Evolutionary conservation across 2,888 invertebrate genomes (phyloP), one percentile per base, ranked within the genome.

Genomic region (Serripes groenlandicus): DNA sequence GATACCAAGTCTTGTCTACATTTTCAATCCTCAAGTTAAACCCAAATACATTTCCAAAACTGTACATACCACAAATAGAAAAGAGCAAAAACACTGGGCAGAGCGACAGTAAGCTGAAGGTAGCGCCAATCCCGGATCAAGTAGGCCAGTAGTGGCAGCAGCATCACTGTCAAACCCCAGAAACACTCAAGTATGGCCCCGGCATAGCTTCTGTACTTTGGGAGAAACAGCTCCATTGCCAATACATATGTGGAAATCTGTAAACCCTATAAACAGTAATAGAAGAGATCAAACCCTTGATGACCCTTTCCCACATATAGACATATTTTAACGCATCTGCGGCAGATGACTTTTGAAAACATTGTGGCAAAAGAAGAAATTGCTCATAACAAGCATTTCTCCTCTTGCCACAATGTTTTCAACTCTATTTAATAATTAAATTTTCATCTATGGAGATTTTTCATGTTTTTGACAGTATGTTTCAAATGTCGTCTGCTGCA

Each of bases 201-300:
- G 0, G 95, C 95, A 72, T 94, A 90, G 11, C 95, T 95, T 15
- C 96, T 94, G 70, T 93, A 93, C 64, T 93, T 94, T 15, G 94
- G 93, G 1, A 95, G 94, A 78, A 95, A 95, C 11, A 95, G 91
- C 89, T 96, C 96, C 92, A 96, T 91, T 52, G 95, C 94, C 54
- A 96, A 91, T 7, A 95, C 94, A 84, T 95, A 96, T 0, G 95
- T 95, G 9, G 95, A 94, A 54, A 94, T 95, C 84, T 96, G 96
- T 62, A 96, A 88, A n/a, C 96, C 95, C 94, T 95, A 81, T n/a
- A 86, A 21, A 49, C 21, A 1, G 7, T 49, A 15, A 49, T 21
- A 49, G 15, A 21, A 21, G 49, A 5, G 49, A 21, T 1, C 49
- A 1, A 49, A 49, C 49, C 2, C 7, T 42, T 42, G 42, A 3